Evolutionary conservation across 2,113 vertebrate species (phyloP), one percentile per base, ranked within the genome.

Genomic region (Ceyx margarethae): DNA sequence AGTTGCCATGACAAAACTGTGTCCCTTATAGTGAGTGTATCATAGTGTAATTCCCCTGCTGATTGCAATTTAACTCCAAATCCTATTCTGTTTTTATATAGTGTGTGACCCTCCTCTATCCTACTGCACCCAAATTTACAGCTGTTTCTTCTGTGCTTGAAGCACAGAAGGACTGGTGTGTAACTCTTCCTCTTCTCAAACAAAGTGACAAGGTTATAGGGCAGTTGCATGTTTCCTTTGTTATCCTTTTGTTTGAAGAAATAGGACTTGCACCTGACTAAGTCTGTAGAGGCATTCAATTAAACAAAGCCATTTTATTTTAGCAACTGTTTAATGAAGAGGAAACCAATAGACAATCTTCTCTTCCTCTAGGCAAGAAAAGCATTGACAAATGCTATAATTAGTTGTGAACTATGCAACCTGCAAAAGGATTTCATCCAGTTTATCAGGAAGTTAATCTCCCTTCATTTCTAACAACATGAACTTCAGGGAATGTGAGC

Each of bases 91-190:
- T 75, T 85, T 80, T 92, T 77, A 67, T 37, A 48, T 10, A 46
- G 56, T 22, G 19, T 93, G 87, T 87, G 85, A 74, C 77, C 72
- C 75, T 95, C 71, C 78, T 95, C 68, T 72, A 26, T 84, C 73
- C 69, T 92, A 21, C 89, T 91, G 58, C 74, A 90, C 88, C 91
- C 71, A 74, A 74, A 90, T 22, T 87, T 73, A 68, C 89, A 96
- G 81, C 93, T 95, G 90, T 72, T 93, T 73, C 92, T 81, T 72
- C 85, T 84, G 80, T 92, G 92, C 90, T 94, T 95, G 93, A 83
- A 69, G 64, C 73, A 64, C 73, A 50, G 80, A 91, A 82, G 91
- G 80, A 82, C 72, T 91, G 87, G 51, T 3, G 15, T 69, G 80
- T 35, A 69, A 65, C 61, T 90, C 82, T 93, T 94, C 85, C 73